Evolutionary conservation across 2,888 invertebrate genomes (phyloP), one percentile per base, ranked within the genome.

Genomic region (Eristalinus aeneus): DNA sequence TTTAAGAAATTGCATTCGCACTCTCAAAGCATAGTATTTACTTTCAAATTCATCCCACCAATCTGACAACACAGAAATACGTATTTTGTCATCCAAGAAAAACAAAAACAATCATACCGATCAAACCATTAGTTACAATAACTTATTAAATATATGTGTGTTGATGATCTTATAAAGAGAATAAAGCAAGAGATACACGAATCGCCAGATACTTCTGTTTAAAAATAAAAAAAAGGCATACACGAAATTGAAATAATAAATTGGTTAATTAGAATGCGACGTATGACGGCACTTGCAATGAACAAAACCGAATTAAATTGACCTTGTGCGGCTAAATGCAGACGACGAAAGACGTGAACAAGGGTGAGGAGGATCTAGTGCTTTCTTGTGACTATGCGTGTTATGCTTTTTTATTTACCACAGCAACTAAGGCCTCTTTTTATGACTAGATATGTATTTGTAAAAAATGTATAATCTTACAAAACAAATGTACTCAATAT

Each of bases 281-380:
- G 22, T 63, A 53, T 76, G 67, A 68, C 80, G 80, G 75, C 84
- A 84, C 72, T 75, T 79, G 58, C 72, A 80, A 76, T 76, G 63
- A 80, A 76, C 68, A 36, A 31, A 72, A 58, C 60, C 65, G 27
- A 84, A 79, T 84, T 71, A 54, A 84, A 75, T 84, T 72, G 84
- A 76, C 84, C 84, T 85, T 85, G 67, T 73, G 76, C 67, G 34
- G 54, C 39, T 69, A 61, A 68, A 56, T 27, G 34, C 16, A 69
- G 58, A 27, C 69, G 69, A 83, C 27, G 5, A 27, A 27, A 27
- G 27, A 27, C 2, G 10, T 39, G 3, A 61, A n/a, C 11, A 39
- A 16, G 22, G 22, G 22, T 27, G n/a, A 36, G 22, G 20, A 34
- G 60, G 56, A 31, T 46, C 46, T 61, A 54, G 61, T 67, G 63